phyloP scores from a whole-genome alignment of 2,797 vertebrate species.

The Channallabes apus region DNA sequence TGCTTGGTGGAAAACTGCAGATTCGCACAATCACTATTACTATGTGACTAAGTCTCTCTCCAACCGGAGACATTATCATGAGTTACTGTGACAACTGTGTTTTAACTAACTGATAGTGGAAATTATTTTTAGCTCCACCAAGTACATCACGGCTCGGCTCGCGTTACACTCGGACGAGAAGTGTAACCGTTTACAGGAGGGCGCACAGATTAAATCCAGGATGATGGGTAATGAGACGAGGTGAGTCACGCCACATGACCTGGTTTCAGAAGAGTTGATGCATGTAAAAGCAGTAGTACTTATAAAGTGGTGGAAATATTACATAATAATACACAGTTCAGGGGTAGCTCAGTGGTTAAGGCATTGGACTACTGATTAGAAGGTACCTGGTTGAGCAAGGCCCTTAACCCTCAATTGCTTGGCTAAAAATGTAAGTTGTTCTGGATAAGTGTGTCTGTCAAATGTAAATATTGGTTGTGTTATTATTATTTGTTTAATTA shows the following conservation, averaged over 20 bases:
- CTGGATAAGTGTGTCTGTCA: too few relatives aligned
- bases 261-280: constrained; percentile 1
- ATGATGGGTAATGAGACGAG: not conserved
- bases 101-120: not conserved
- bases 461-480: not conserved
- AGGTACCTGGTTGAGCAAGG: too few relatives aligned
- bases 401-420: too few relatives aligned
- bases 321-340: too few relatives aligned
- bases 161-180: not conserved
- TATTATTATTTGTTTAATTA: not conserved
- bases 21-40: not conserved
- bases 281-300: not conserved
- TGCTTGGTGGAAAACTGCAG: not conserved
- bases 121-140: not conserved
- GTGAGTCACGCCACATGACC: constrained; percentile 15
- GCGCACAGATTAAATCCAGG: not conserved
- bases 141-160: not conserved
- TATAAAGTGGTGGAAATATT: not conserved
- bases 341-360: too few relatives aligned
- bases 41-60: not conserved
- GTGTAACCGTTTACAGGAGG: not conserved
- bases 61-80: not conserved
- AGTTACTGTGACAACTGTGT: not conserved
- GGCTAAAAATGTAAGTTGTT: too few relatives aligned
- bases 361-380: too few relatives aligned